Evolutionary conservation across 2,113 vertebrate species (phyloP), one percentile per base, ranked within the genome.

Genomic region (Brevimyrus niger): DNA sequence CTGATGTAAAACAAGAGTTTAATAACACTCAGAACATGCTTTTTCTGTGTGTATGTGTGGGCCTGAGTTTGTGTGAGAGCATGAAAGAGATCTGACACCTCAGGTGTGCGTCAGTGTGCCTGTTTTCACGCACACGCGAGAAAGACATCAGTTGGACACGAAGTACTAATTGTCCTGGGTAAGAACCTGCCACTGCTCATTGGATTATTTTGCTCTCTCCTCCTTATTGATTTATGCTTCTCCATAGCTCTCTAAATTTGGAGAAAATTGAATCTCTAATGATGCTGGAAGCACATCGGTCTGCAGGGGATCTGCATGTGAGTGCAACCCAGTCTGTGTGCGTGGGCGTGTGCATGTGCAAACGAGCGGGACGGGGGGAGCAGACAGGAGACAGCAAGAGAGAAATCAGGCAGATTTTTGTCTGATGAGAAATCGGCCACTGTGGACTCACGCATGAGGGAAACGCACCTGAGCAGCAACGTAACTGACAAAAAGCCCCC

Each of bases 61-160:
- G 91, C 88, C 35, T 42, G 82, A 50, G 90, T 47, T 9, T 87
- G 55, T 55, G 51, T 53, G 50, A 10, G 47, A 86, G 76, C 61
- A 23, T 21, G 19, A 83, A 44, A 83, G 4, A 44, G 17, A 83
- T 76, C 35, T 7, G 73, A 42, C 35, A 42, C 35, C 35, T 42
- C 73, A 80, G 35, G 35, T 80, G 73, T 80, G 73, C 35, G 4
- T 76, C 15, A 76, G 35, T 17, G 69, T 76, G 15, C 38, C 15
- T 76, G 65, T 50, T 85, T 50, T n/a, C 65, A 90, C 31, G 89
- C 46, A 47, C 19, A 58, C 31, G 42, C 46, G 80, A 35, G 46
- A 88, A 27, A 47, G 44, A 47, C 27, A 31, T 86, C 83, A 86
- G 44, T 23, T 27, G 21, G 44, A 86, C 13, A 50, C 3, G 1